Conservation (phyloP, 2,113 vertebrate genomes). For the Drymodes brunneopygia region DNA sequence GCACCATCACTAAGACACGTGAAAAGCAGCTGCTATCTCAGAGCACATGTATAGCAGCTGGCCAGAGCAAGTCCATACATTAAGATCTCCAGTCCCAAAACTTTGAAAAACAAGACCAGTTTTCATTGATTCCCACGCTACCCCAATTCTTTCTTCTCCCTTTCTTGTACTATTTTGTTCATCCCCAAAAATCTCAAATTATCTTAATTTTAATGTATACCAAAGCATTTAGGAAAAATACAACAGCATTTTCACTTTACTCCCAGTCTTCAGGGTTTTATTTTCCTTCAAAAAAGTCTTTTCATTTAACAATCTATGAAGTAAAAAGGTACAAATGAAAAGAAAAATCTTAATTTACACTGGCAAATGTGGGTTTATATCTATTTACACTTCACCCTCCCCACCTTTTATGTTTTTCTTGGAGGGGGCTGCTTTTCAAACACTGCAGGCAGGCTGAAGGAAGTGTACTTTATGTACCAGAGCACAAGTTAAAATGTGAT, state of each 20-base stretch:
- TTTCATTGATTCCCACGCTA: neutral
- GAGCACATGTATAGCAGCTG: neutral
- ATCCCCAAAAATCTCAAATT: neutral
- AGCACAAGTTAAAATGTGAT: neutral
- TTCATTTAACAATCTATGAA: neutral
- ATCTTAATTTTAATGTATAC: neutral
- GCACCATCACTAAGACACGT: neutral
- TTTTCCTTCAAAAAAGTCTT: neutral
- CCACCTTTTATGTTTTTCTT: neutral
- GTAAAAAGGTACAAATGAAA: neutral
- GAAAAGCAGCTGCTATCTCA: neutral
- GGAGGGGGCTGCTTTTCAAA: neutral
- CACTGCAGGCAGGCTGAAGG: neutral
- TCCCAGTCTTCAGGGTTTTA: neutral
- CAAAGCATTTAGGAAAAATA: neutral
- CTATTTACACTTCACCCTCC: fast-evolving
- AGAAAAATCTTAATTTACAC: neutral
- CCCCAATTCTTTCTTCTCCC: neutral
- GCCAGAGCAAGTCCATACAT: neutral
- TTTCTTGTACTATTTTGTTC: neutral
- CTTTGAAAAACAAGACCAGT: neutral
- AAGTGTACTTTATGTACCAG: neutral
- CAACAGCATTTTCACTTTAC: neutral
- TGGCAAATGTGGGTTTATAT: neutral
- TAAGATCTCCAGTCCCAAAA: neutral